Evolutionary conservation across 2,888 invertebrate genomes (phyloP).

Genomic region (Imbricaverruca yamaguchii): DNA sequence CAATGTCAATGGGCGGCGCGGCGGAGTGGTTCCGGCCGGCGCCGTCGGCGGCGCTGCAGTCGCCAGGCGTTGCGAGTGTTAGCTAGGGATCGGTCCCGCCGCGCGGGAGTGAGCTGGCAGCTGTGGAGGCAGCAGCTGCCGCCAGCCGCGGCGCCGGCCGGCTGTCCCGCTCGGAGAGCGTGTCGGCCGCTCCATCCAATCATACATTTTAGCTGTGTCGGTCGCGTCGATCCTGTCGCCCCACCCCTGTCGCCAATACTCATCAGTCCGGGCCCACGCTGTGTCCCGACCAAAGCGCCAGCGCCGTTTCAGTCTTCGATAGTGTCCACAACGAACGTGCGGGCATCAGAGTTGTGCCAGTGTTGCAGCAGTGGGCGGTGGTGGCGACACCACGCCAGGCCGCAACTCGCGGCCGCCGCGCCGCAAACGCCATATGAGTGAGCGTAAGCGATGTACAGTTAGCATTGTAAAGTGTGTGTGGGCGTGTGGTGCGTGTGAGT

Average conservation of each 20-base stretch:
- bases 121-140: neutral
- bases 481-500: neutral
- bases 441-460: neutral
- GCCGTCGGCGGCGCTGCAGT: neutral
- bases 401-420: neutral
- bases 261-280: neutral
- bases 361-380: neutral
- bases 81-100: neutral
- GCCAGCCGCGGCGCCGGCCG: neutral
- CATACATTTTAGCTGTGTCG: neutral
- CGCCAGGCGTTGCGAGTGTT: neutral
- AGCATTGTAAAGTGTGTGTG: slow-evolving; percentile 1
- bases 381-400: neutral
- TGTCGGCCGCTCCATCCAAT: neutral
- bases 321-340: neutral
- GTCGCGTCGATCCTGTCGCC: no score
- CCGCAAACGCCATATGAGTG: neutral
- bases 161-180: neutral
- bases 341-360: slow-evolving; percentile 4
- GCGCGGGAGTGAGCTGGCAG: neutral
- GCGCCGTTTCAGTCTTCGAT: neutral
- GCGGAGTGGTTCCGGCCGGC: neutral
- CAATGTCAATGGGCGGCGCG: neutral
- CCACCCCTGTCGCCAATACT: neutral
- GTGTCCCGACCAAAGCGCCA: neutral